These are phyloP conservation scores for Pangasianodon gigas DNA, from an alignment of 2,113 vertebrate species.

Conservation along the genomic window DNA sequence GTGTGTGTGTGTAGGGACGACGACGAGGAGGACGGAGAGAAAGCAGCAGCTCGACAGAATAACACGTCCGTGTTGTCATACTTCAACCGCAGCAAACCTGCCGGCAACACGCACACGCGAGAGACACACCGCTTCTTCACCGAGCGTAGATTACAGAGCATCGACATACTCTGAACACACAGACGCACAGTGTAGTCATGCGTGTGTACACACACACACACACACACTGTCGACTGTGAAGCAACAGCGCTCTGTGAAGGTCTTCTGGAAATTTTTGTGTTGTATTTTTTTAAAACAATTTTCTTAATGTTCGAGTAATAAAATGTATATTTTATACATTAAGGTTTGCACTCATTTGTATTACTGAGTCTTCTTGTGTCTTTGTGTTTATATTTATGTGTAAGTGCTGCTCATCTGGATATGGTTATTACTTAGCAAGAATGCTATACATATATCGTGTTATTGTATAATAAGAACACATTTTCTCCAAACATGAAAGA, in stretches of 20 bases:
- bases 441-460: too few species aligned
- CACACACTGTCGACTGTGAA: neutral
- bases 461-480: too few species aligned
- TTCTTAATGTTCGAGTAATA: conserved; percentile 26
- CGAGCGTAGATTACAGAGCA: conserved; percentile 77
- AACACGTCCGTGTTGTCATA: conserved; percentile 76
- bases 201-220: neutral
- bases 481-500: too few species aligned
- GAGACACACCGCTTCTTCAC: conserved; percentile 82
- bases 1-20: conserved; percentile 75
- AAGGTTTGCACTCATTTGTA: neutral
- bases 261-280: neutral
- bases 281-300: neutral
- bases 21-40: conserved; percentile 70
- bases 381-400: neutral
- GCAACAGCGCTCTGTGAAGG: neutral
- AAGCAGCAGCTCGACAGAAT: conserved; percentile 68
- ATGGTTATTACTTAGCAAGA: neutral
- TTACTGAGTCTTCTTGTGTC: neutral
- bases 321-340: conserved; percentile 26
- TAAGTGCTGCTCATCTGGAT: neutral
- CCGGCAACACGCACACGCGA: conserved; percentile 40
- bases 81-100: conserved; percentile 64
- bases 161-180: conserved; percentile 63
- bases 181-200: neutral